Evolutionary conservation across 2,797 vertebrate species (phyloP).

Genomic region (Salmo trutta): DNA sequence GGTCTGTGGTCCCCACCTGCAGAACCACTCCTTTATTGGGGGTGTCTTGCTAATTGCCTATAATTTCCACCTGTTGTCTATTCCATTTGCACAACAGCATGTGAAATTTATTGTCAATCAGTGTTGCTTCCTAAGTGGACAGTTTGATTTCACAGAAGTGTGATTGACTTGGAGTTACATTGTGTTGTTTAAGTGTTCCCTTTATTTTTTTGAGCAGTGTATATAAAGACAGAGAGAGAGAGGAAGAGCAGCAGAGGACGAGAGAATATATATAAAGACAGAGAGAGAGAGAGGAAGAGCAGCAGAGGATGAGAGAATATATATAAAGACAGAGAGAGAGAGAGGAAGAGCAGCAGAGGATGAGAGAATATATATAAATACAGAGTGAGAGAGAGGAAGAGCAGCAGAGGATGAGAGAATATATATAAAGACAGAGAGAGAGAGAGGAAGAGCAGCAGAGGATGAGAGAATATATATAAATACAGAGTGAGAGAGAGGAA

Average conservation of each 20-base stretch:
- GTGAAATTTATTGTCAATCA: no score
- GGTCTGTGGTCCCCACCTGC: no score
- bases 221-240: background rate
- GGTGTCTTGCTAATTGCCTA: no score
- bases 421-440: background rate
- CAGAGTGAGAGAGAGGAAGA: background rate
- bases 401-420: background rate
- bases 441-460: background rate
- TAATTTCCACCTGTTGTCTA: no score
- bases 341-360: background rate
- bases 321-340: constrained; percentile 42
- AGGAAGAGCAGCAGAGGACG: background rate
- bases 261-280: no score
- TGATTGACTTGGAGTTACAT: no score
- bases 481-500: constrained; percentile 48
- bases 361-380: background rate
- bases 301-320: background rate
- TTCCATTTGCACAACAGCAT: no score
- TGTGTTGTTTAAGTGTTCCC: no score
- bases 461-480: background rate
- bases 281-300: background rate
- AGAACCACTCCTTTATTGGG: no score
- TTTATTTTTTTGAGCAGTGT: no score
- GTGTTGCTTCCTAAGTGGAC: no score
- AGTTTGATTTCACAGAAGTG: no score